Conservation (phyloP, 2,888 invertebrate genomes). For the Thereva unica region DNA sequence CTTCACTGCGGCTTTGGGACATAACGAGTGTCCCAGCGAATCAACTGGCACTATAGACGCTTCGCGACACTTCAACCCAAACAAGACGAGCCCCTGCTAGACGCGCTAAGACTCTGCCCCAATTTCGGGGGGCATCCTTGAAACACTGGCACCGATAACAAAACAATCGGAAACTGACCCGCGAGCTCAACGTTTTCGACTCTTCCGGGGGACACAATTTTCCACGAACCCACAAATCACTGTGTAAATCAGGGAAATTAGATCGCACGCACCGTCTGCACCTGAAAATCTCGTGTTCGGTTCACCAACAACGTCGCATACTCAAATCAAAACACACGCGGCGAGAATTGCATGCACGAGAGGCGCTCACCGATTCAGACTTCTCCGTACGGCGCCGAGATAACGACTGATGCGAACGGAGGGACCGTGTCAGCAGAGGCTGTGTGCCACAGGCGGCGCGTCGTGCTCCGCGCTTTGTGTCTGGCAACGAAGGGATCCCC, state of each 20-base stretch:
- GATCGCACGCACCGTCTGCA: constrained; percentile 4
- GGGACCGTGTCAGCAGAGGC: constrained; percentile 12
- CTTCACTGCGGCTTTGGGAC: too few species aligned
- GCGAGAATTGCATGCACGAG: too few species aligned
- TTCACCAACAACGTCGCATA: too few species aligned
- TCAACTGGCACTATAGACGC: too few species aligned
- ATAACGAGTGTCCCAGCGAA: too few species aligned
- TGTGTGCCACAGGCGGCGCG: constrained; percentile 11
- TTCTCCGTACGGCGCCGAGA: constrained; percentile 23
- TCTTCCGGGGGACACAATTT: background rate
- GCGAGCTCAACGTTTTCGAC: background rate
- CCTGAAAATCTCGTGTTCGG: constrained; percentile 3
- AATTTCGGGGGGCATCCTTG: constrained; percentile 25
- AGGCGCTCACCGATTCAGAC: constrained; percentile 9
- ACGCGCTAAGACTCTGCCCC: background rate
- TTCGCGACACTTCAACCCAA: too few species aligned
- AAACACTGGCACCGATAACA: background rate
- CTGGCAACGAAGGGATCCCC: constrained; percentile 2
- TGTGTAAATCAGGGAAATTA: constrained; percentile 1
- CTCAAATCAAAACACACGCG: too few species aligned
- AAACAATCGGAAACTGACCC: background rate
- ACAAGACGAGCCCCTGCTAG: too few species aligned
- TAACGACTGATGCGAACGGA: constrained; percentile 26
- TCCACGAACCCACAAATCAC: constrained; percentile 7
- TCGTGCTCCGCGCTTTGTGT: constrained; percentile 25